Evolutionary conservation across 92 coral and sea anemone genomes (phyloP).

Genomic region (Siderastrea siderea): DNA sequence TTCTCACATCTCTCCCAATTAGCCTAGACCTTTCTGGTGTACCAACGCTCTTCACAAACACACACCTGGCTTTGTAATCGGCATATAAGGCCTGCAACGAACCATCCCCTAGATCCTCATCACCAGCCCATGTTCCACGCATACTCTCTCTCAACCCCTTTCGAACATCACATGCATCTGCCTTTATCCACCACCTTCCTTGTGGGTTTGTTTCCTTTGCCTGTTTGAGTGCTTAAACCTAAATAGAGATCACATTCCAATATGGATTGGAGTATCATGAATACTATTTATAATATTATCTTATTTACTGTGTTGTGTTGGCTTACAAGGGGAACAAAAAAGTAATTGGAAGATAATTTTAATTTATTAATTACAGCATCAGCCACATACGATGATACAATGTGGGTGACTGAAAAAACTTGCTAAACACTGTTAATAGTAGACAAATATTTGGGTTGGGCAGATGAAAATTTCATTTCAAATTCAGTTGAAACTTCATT

Average conservation of each 20-base stretch:
- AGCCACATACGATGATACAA: no score
- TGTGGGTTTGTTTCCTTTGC: conserved; percentile 50
- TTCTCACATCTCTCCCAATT: conserved; percentile 15
- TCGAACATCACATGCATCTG: conserved; percentile 85
- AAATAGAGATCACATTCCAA: background rate
- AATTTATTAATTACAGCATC: no score
- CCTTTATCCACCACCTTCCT: conserved; percentile 90
- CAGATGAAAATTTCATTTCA: no score
- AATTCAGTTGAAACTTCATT: no score
- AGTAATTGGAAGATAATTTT: no score
- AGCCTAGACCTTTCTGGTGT: conserved; percentile 11
- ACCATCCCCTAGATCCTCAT: conserved; percentile 76
- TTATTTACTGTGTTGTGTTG: no score
- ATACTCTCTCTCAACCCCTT: conserved; percentile 72
- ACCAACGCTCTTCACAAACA: conserved; percentile 24
- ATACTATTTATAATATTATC: no score
- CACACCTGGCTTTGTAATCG: conserved; percentile 23
- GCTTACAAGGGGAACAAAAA: no score
- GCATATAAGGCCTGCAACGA: conserved; percentile 1
- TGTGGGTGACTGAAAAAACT: no score
- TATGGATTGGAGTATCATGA: no score
- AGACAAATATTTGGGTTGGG: no score
- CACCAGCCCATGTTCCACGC: conserved; percentile 81
- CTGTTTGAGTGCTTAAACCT: conserved; percentile 63
- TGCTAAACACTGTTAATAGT: no score